Evolutionary conservation across 1,140 invertebrate genomes (phyloP), one percentile per base, ranked within the genome.

Genomic region (Bombus turneri): DNA sequence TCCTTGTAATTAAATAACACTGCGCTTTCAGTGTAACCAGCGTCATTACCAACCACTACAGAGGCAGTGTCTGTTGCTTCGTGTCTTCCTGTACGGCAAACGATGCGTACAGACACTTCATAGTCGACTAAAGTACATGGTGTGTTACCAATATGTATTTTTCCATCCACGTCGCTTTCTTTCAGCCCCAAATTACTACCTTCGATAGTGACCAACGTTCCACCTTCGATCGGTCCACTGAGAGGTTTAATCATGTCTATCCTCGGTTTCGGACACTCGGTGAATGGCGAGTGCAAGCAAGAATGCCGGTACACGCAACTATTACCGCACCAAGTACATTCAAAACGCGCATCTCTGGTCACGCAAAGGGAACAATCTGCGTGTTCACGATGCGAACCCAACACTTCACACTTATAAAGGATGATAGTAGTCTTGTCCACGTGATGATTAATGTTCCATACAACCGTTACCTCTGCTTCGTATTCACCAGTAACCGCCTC

Each of bases 181-280:
- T 97, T 97, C 74, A 99, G 96, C 0, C 99, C 99, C 41, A 99
- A 96, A 96, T 99, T 99, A 92, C 98, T 98, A 13, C 99, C 99
- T 95, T 98, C 97, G 83, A 99, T 99, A 13, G 98, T 99, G 1
- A 99, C 97, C 57, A 98, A 94, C 37, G 99, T 99, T 3, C 99
- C 99, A 43, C 99, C 99, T 96, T 99, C 98, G 74, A 99, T 97
- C 18, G 99, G 99, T 25, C 99, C 99, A 93, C 98, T 98, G 39
- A 98, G 93, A 1, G 99, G 99, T 94, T 98, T 98, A 88, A 99
- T 99, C 97, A 98, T 98, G 94, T 99, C 98, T 92, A 99, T 99
- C 87, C 98, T 95, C 31, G 98, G 98, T 91, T 97, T 97, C 1
- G 98, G 98, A 94, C 98, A 99, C 91, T 98, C 98, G 59, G 96